These are phyloP conservation scores for Sylvia borin DNA, from an alignment of 2,797 vertebrate genomes.

Conservation along the genomic window DNA sequence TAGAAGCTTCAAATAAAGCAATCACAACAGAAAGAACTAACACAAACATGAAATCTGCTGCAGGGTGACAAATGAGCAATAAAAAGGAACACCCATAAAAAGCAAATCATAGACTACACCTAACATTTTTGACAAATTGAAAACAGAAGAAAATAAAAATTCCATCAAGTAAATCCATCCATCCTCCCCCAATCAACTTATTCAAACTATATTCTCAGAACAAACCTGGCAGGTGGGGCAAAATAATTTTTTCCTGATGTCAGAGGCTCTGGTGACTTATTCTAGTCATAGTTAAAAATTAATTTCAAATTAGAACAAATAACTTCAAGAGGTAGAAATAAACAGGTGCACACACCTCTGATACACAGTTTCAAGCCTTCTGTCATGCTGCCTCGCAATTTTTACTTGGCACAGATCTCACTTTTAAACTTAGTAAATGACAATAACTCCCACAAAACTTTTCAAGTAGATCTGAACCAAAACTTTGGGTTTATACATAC, in stretches of 20 bases:
- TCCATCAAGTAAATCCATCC: background rate
- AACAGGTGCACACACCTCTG: background rate
- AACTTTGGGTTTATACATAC: background rate
- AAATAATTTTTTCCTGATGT: background rate
- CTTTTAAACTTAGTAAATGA: background rate
- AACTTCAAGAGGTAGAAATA: background rate
- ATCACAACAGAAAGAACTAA: background rate
- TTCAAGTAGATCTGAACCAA: background rate
- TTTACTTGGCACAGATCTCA: background rate
- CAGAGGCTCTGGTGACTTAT: background rate
- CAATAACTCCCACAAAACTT: background rate
- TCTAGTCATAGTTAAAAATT: background rate
- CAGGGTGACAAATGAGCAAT: background rate
- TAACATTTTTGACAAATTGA: background rate
- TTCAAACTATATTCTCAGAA: background rate
- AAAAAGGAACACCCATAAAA: background rate
- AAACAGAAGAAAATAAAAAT: background rate
- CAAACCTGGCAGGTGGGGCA: background rate
- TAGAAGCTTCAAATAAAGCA: background rate
- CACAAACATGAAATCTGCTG: background rate
- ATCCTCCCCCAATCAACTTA: background rate
- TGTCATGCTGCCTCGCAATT: background rate
- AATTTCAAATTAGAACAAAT: background rate
- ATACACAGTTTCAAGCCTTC: background rate
- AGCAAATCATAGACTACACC: background rate